phyloP scores from a whole-genome alignment of 35 echinoderm and acorn worm genomes.

The Eucidaris tribuloides region DNA sequence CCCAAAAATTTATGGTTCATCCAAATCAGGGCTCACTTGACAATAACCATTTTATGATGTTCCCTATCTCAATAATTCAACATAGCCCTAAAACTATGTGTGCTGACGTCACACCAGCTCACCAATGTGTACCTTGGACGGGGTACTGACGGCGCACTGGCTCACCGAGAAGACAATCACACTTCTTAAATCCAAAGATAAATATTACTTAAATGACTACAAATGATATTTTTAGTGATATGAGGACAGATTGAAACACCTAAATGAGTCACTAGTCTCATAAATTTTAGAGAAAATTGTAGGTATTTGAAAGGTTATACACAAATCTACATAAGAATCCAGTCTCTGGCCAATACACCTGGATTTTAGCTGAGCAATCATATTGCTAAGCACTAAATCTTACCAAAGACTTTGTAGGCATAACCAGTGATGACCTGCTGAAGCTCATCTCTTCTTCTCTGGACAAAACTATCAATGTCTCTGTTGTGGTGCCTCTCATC shows the following conservation, averaged over 20 bases:
- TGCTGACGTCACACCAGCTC: too few species aligned
- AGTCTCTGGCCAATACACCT: too few species aligned
- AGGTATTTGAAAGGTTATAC: background rate
- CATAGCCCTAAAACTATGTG: too few species aligned
- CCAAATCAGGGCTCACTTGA: too few species aligned
- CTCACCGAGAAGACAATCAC: too few species aligned
- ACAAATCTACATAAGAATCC: background rate
- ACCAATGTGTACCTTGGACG: too few species aligned
- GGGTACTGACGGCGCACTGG: too few species aligned
- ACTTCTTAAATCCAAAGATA: too few species aligned
- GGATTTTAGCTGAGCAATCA: background rate
- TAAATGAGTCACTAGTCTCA: background rate
- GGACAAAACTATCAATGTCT: constrained; percentile 18
- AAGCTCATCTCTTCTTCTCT: background rate
- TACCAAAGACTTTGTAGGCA: constrained; percentile 12
- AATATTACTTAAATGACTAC: background rate
- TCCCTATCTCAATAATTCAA: too few species aligned
- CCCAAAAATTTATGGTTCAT: too few species aligned
- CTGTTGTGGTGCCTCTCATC: background rate
- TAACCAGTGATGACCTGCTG: background rate
- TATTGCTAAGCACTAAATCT: background rate
- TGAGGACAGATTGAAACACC: background rate
- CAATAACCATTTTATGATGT: too few species aligned
- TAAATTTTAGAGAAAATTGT: background rate
- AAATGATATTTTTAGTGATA: background rate